These are phyloP conservation scores for Perccottus glenii DNA, from an alignment of 2,113 vertebrate genomes.

Conservation along the genomic window DNA sequence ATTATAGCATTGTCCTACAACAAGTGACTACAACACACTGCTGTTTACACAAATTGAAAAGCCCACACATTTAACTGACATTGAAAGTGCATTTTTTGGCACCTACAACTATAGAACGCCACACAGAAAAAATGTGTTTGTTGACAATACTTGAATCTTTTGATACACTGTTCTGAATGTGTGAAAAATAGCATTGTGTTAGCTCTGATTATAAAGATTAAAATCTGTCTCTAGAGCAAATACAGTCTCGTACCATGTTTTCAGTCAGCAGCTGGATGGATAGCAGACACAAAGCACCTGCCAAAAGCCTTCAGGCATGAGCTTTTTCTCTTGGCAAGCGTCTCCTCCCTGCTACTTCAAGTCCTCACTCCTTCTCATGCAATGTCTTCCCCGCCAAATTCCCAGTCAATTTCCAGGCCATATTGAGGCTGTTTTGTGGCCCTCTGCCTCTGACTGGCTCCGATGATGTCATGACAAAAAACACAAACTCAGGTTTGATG, in stretches of 20 bases:
- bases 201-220: conserved; percentile 39
- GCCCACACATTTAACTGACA: no score
- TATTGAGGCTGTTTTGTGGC: conserved; percentile 55
- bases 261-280: conserved; percentile 68
- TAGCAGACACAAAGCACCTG: conserved; percentile 65
- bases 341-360: conserved; percentile 61
- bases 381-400: conserved; percentile 48
- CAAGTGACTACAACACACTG: no score
- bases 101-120: no score
- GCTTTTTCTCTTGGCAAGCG: conserved; percentile 59
- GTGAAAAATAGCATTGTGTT: conserved; percentile 2
- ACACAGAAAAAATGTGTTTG: neutral
- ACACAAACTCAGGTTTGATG: conserved; percentile 66
- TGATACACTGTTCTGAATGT: neutral
- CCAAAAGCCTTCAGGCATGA: conserved; percentile 64
- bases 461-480: conserved; percentile 68
- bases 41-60: no score
- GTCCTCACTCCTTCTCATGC: conserved; percentile 67
- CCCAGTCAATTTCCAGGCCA: conserved; percentile 64
- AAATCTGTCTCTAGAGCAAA: conserved; percentile 42
- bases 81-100: no score
- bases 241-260: conserved; percentile 62
- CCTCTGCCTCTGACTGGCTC: conserved; percentile 12
- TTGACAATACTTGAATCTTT: neutral
- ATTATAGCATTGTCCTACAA: no score